Evolutionary conservation across 2,113 vertebrate species (phyloP), one percentile per base, ranked within the genome.

Genomic region (Campylorhamphus procurvoides): DNA sequence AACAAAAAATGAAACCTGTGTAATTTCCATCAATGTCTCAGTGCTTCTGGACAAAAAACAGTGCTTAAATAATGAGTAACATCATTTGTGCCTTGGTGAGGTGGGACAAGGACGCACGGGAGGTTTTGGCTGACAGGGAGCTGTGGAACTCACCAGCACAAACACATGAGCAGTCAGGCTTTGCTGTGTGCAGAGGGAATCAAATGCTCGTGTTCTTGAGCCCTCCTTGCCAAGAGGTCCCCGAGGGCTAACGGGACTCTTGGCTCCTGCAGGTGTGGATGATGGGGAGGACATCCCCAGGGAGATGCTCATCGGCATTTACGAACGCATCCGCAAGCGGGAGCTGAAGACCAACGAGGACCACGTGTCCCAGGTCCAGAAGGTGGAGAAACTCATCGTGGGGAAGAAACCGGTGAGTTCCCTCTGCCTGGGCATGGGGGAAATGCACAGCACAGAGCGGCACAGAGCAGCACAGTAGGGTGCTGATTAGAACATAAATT

Each of bases 291-390:
- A 99, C 97, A 99, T 99, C 81, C 99, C 99, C 0, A 97, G 99
- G 39, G 99, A 99, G 92, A 99, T 98, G 98, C 98, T 99, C 33
- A 98, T 99, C 3, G 99, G 99, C 16, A 99, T 99, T 96, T 99
- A 99, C 8, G 99, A 99, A 96, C 98, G 99, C 72, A 99, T 99
- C 96, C 98, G 98, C 64, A 99, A 99, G 90, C 98, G 99, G 17
- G 99, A 99, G 90, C 98, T 99, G 84, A 99, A 99, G 96, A 99
- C 99, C 25, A 99, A 99, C 4, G 99, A 99, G 97, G 99, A 99
- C 97, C 99, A 99, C 3, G 99, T 99, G 75, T 99, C 99, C 27
- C 99, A 99, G 92, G 99, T 99, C 94, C 99, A 99, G 97, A 99
- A 99, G 97, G 99, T 99, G 95, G 99, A 99, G 94, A 99, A 99